phyloP scores from a whole-genome alignment of 2,797 vertebrate genomes.

The Sternotherus odoratus region DNA sequence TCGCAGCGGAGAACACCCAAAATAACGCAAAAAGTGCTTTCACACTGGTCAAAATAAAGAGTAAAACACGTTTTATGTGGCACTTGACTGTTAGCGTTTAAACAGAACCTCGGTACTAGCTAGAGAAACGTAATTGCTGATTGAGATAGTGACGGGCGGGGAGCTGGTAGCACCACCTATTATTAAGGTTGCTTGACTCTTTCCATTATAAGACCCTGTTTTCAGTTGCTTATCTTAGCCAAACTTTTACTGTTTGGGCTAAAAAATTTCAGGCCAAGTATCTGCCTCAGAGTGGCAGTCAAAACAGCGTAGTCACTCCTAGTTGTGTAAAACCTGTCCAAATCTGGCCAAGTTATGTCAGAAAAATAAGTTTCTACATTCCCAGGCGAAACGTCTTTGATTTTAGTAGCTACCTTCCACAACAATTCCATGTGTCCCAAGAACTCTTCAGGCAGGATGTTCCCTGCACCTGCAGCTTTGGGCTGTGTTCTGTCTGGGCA shows the following conservation, averaged over 20 bases:
- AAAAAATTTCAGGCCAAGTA: too few relatives aligned
- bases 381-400: too few relatives aligned
- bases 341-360: too few relatives aligned
- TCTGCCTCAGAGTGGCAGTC: too few relatives aligned
- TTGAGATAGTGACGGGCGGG: background rate
- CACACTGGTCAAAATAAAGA: background rate
- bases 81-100: background rate
- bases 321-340: too few relatives aligned
- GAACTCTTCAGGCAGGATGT: too few relatives aligned
- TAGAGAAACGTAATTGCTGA: background rate
- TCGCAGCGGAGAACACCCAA: background rate
- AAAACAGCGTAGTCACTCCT: too few relatives aligned
- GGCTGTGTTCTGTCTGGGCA: too few relatives aligned
- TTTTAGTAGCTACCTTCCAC: too few relatives aligned
- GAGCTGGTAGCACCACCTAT: background rate
- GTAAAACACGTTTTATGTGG: background rate
- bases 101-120: background rate
- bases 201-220: background rate
- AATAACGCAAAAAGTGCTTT: background rate
- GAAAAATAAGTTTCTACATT: too few relatives aligned
- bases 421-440: too few relatives aligned
- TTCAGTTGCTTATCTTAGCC: background rate
- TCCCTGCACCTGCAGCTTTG: too few relatives aligned
- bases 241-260: background rate
- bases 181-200: background rate